phyloP scores from a whole-genome alignment of 2,888 invertebrate species.

The Torymus texanus region DNA sequence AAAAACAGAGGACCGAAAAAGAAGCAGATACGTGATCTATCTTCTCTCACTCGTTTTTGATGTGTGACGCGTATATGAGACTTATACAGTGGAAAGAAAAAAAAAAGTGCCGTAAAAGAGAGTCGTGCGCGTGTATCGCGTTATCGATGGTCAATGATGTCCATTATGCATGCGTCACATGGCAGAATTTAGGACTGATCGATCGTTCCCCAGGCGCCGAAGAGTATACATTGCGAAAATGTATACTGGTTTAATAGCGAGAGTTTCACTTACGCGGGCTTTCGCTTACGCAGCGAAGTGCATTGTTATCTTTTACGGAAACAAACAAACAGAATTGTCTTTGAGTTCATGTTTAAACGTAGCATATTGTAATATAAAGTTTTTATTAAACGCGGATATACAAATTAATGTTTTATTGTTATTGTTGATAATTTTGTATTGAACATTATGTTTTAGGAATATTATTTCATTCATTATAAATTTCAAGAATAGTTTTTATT shows the following conservation, averaged over 20 bases:
- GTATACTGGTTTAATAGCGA: too few relatives aligned
- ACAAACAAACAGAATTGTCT: constrained; percentile 35
- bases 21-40: constrained; percentile 44
- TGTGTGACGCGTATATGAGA: constrained; percentile 42
- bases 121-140: constrained; percentile 35
- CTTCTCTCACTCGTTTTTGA: constrained; percentile 34
- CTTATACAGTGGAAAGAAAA: neutral
- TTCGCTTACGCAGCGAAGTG: too few relatives aligned
- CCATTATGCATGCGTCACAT: constrained; percentile 64
- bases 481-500: too few relatives aligned
- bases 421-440: too few relatives aligned
- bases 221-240: too few relatives aligned
- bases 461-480: neutral
- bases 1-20: neutral
- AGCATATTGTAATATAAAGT: too few relatives aligned
- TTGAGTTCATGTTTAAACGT: neutral
- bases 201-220: constrained; percentile 46
- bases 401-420: too few relatives aligned
- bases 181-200: constrained; percentile 56
- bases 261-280: neutral
- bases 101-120: constrained; percentile 15
- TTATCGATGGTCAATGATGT: constrained; percentile 64
- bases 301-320: constrained; percentile 24
- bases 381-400: too few relatives aligned
- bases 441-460: too few relatives aligned